These are phyloP conservation scores for Idaea aversata DNA, from an alignment of 2,888 invertebrate species.

Conservation along the genomic window DNA sequence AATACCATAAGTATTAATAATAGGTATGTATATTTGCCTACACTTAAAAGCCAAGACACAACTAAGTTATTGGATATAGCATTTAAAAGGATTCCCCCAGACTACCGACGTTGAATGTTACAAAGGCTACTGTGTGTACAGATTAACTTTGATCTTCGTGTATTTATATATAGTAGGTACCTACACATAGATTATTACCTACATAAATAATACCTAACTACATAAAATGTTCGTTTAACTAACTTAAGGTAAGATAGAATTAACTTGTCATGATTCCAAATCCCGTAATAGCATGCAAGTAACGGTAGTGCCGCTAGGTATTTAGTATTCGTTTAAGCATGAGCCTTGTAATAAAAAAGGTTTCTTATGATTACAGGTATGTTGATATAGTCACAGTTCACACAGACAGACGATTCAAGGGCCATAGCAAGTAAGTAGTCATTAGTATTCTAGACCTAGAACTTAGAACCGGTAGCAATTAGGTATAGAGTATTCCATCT, in stretches of 20 bases:
- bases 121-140: slow-evolving; percentile 19
- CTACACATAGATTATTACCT: no score
- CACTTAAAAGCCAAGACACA: slow-evolving; percentile 6
- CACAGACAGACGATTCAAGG: slow-evolving; percentile 5
- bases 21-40: neutral
- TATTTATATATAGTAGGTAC: neutral
- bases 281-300: neutral
- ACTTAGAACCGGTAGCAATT: slow-evolving; percentile 11
- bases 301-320: neutral
- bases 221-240: neutral
- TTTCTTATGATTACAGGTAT: slow-evolving; percentile 21
- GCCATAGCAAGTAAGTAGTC: slow-evolving; percentile 14
- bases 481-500: neutral
- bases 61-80: slow-evolving; percentile 52
- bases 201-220: neutral
- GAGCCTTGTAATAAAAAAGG: neutral
- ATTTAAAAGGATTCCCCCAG: slow-evolving; percentile 47
- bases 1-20: neutral
- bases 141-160: slow-evolving; percentile 7
- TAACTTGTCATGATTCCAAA: neutral
- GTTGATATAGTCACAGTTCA: slow-evolving; percentile 11
- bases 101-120: slow-evolving; percentile 27
- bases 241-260: neutral
- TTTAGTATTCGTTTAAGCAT: neutral
- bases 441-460: slow-evolving; percentile 11